Evolutionary conservation across 2,113 vertebrate species (phyloP).

Genomic region (Trachemys scripta): DNA sequence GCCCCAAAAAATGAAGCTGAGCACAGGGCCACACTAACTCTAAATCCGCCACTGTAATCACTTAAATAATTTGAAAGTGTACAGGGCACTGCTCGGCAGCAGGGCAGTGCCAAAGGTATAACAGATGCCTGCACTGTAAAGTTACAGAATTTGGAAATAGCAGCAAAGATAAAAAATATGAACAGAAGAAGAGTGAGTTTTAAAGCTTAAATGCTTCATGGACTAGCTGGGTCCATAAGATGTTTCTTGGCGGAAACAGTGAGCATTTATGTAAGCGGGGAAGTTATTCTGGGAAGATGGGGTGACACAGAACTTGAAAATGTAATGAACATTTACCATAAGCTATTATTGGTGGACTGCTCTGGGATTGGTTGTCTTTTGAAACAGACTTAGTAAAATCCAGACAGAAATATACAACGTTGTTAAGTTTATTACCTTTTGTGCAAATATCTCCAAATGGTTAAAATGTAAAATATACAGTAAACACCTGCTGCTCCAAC

Average conservation of each 20-base stretch:
- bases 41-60: too few species aligned
- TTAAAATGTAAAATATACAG: neutral
- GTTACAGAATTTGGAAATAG: too few species aligned
- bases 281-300: neutral
- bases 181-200: neutral
- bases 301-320: neutral
- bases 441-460: neutral
- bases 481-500: neutral
- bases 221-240: neutral
- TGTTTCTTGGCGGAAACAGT: neutral
- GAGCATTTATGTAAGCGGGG: neutral
- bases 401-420: neutral
- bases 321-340: neutral
- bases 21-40: too few species aligned
- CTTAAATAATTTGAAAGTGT: too few species aligned
- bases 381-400: neutral
- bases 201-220: neutral
- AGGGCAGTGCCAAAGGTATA: too few species aligned
- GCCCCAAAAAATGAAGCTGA: too few species aligned
- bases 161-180: neutral
- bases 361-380: neutral
- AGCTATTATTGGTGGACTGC: neutral
- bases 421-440: neutral
- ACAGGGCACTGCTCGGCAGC: too few species aligned
- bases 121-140: too few species aligned